These are phyloP conservation scores for Eurytoma adleriae DNA, from an alignment of 2,888 invertebrate species.

Conservation along the genomic window DNA sequence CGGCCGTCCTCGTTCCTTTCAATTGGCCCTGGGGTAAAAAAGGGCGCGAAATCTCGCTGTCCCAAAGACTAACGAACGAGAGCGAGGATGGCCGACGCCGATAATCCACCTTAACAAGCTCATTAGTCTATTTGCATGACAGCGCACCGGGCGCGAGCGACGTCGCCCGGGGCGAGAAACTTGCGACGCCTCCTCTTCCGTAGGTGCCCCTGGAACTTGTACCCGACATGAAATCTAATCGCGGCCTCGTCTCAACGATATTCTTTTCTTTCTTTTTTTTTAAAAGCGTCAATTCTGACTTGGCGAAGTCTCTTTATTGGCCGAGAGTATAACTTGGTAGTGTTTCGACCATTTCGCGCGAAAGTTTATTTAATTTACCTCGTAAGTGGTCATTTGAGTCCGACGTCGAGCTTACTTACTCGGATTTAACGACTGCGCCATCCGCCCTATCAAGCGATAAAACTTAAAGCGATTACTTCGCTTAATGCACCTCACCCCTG, in stretches of 20 bases:
- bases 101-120: conserved; percentile 67
- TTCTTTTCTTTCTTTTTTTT: not conserved
- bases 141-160: conserved; percentile 48
- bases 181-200: not conserved
- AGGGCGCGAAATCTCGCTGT: conserved; percentile 38
- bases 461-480: too few relatives aligned
- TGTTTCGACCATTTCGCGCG: not conserved
- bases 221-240: conserved; percentile 56
- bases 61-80: conserved; percentile 47
- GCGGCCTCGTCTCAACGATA: conserved; percentile 2
- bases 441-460: too few relatives aligned
- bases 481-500: too few relatives aligned
- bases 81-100: conserved; percentile 26
- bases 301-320: too few relatives aligned
- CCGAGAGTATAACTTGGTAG: not conserved
- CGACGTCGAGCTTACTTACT: too few relatives aligned
- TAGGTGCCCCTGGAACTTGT: too few relatives aligned
- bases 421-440: too few relatives aligned
- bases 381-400: conserved; percentile 5
- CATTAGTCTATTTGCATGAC: conserved; percentile 71
- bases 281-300: too few relatives aligned
- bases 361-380: not conserved
- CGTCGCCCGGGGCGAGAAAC: conserved; percentile 27
- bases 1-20: conserved; percentile 32
- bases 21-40: conserved; percentile 20